Evolutionary conservation across 1,140 invertebrate species (phyloP).

Genomic region (Trachymyrmex cornetzi): DNA sequence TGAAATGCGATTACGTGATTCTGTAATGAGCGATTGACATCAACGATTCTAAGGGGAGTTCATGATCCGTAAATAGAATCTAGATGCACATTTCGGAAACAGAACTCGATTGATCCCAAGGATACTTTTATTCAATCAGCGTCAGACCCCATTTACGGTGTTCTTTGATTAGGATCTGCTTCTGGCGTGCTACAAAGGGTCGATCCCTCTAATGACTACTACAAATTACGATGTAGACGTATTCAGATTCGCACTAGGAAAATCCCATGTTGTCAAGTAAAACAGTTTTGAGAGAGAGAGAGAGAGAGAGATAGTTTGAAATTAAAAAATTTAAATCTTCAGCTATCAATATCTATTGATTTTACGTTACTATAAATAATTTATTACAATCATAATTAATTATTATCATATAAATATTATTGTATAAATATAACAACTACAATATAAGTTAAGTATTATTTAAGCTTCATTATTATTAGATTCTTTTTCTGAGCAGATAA

Average conservation of each 20-base stretch:
- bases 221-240: conserved; percentile 36
- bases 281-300: too few species aligned
- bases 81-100: conserved; percentile 47
- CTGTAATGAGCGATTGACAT: conserved; percentile 53
- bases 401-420: not conserved
- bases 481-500: not conserved
- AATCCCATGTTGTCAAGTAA: not conserved
- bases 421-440: not conserved
- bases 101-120: conserved; percentile 44
- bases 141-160: conserved; percentile 51
- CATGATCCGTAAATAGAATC: conserved; percentile 34
- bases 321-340: not conserved
- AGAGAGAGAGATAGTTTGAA: not conserved
- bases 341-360: not conserved
- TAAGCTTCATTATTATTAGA: not conserved
- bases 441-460: not conserved
- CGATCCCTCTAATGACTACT: conserved; percentile 37
- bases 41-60: conserved; percentile 3
- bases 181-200: conserved; percentile 49
- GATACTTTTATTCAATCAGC: conserved; percentile 64
- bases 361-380: not conserved
- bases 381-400: conserved; percentile 6
- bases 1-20: conserved; percentile 34
- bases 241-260: conserved; percentile 1
- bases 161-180: conserved; percentile 52